These are phyloP conservation scores for Heliconius hewitsoni DNA, from an alignment of 1,140 invertebrate species.

Conservation along the genomic window DNA sequence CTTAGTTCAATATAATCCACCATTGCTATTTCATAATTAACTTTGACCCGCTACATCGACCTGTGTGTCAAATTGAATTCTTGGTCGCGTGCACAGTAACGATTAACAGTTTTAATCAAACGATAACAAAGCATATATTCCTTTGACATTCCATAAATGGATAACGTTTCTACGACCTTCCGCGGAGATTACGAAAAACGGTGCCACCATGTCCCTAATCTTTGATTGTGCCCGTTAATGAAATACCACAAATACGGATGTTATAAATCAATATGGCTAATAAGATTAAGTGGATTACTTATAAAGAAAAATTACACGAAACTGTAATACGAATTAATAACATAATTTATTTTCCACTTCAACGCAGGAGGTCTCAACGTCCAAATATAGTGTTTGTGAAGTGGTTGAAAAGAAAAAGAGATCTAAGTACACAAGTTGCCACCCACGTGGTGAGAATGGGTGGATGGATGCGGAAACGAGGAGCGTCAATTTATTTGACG, in stretches of 20 bases:
- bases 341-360: constrained; percentile 30
- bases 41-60: constrained; percentile 39
- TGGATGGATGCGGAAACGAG: constrained; percentile 49
- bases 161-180: constrained; percentile 41
- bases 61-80: constrained; percentile 46
- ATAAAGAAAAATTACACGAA: constrained; percentile 2
- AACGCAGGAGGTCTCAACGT: constrained; percentile 61
- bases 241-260: constrained; percentile 22
- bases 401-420: constrained; percentile 45
- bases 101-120: constrained; percentile 21
- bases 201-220: constrained; percentile 40
- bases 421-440: constrained; percentile 49
- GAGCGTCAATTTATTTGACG: constrained; percentile 36
- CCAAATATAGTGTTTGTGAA: constrained; percentile 59
- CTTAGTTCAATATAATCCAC: constrained; percentile 34
- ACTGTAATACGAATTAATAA: neutral
- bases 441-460: constrained; percentile 57
- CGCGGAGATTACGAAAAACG: constrained; percentile 39
- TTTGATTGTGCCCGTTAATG: constrained; percentile 36
- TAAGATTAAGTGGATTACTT: constrained; percentile 7
- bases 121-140: constrained; percentile 20
- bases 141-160: constrained; percentile 28
- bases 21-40: constrained; percentile 38
- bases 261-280: constrained; percentile 14
- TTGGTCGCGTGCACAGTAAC: constrained; percentile 16